Evolutionary conservation across 1,140 invertebrate species (phyloP), one percentile per base, ranked within the genome.

Genomic region (Papilio xuthus): DNA sequence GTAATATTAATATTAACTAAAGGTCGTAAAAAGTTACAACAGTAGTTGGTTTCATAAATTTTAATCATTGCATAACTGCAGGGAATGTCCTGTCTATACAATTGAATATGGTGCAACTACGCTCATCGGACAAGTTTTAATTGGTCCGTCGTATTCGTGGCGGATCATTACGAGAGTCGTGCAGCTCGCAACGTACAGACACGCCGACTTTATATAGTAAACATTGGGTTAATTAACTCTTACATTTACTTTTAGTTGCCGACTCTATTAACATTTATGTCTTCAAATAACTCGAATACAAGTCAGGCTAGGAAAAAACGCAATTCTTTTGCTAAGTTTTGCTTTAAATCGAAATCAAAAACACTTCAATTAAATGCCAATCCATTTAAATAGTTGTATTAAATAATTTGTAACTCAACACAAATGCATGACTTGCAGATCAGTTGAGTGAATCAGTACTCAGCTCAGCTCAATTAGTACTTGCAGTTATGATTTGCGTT

Each of bases 101-200:
- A 20, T 2, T 18, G 4, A 71, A n/a, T 20, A 23, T 72, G 70
- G 70, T 72, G 8, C 12, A 13, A 12, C 37, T 72, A 72, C 26
- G 9, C 13, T 8, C 12, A 42, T 72, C 70, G 70, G 41, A 15
- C 42, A 72, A 72, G 37, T 60, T 60, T 60, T 60, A 60, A 60
- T 60, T 60, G 56, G 20, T 60, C 56, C 56, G 56, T 60, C 56
- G 50, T 53, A 53, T 60, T 26, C 56, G 56, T 23, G 56, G 56
- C 56, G 23, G 20, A 60, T 60, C 56, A 60, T 60, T 60, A 60
- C 56, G 50, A 53, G n/a, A 53, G 50, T 53, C 8, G 56, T 26
- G 56, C 23, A 23, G 56, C 23, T 10, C n/a, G 2, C 20, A 15
- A 26, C 20, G 8, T 4, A 60, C 20, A 60, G 20, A 60, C 20